phyloP scores from a whole-genome alignment of 1,140 invertebrate genomes.

The Achroia grisella region DNA sequence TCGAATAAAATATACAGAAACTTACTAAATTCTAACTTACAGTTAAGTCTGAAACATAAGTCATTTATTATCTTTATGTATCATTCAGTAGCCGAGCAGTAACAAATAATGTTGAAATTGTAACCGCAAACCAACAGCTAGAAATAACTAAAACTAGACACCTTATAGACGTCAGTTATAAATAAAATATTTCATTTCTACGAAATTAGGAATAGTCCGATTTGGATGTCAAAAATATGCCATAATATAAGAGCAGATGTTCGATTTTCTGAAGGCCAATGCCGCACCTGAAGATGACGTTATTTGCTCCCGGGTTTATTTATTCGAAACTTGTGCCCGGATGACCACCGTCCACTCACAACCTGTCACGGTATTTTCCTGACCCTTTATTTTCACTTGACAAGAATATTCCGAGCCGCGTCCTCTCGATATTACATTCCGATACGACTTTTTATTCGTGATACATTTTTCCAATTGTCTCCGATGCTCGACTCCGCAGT shows the following conservation, averaged over 20 bases:
- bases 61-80: no score
- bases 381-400: slow-evolving; percentile 70
- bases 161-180: no score
- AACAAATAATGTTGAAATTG: neutral
- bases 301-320: slow-evolving; percentile 61
- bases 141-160: no score
- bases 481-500: slow-evolving; percentile 52
- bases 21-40: no score
- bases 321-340: slow-evolving; percentile 65
- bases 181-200: neutral
- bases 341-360: slow-evolving; percentile 65
- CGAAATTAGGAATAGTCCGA: slow-evolving; percentile 39
- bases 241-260: slow-evolving; percentile 22
- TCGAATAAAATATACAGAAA: neutral
- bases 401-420: slow-evolving; percentile 62
- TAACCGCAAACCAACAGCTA: no score
- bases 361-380: slow-evolving; percentile 63
- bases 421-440: slow-evolving; percentile 67
- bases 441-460: slow-evolving; percentile 70
- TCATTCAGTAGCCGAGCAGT: neutral
- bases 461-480: slow-evolving; percentile 73
- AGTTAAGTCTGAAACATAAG: no score
- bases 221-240: slow-evolving; percentile 33
- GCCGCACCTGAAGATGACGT: slow-evolving; percentile 44
- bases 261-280: slow-evolving; percentile 32